Conservation (phyloP, 2,113 vertebrate species). For the Onychostruthus taczanowskii region DNA sequence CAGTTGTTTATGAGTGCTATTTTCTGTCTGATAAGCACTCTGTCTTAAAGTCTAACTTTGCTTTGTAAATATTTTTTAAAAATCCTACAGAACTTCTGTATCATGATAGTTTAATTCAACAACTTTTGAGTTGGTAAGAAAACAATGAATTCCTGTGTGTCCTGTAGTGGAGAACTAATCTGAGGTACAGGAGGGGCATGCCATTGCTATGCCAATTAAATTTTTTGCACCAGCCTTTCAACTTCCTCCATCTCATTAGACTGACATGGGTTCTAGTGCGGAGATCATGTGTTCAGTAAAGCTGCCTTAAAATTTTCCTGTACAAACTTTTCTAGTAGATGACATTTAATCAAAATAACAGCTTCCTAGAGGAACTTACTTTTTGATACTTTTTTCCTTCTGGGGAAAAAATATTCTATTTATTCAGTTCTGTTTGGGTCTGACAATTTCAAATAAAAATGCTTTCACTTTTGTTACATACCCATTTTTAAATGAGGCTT, state of each 20-base stretch:
- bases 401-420: not conserved
- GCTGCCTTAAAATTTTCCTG: not conserved
- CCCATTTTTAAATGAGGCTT: not conserved
- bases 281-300: not conserved
- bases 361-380: not conserved
- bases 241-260: not conserved
- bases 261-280: not conserved
- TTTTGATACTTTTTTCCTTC: not conserved
- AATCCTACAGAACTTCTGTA: not conserved
- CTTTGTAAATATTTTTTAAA: not conserved
- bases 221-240: not conserved
- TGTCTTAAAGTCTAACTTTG: not conserved
- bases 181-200: not conserved
- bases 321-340: not conserved
- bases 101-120: not conserved
- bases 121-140: not conserved
- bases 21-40: not conserved
- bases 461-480: not conserved
- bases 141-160: not conserved
- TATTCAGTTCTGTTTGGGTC: not conserved
- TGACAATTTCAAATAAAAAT: not conserved
- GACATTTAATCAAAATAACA: not conserved
- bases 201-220: not conserved
- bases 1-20: not conserved
- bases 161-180: not conserved